phyloP scores from a whole-genome alignment of 2,888 invertebrate species.

The Dasypolia templi region DNA sequence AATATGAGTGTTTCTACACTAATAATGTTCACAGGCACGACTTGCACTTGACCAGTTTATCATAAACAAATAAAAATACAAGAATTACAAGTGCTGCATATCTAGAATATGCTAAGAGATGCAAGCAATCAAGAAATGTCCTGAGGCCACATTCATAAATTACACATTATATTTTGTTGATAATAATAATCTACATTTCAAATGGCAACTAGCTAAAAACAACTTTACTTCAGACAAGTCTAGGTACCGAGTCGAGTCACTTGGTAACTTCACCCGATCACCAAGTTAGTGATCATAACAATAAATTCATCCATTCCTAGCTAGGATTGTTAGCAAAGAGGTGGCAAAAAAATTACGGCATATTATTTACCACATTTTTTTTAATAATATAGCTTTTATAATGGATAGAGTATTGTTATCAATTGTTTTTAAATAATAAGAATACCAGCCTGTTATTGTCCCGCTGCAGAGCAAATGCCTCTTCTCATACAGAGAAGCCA shows the following conservation, averaged over 20 bases:
- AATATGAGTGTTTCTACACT: no score
- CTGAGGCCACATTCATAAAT: constrained; percentile 33
- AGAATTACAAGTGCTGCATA: not conserved
- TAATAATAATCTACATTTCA: constrained; percentile 35
- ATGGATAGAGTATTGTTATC: not conserved
- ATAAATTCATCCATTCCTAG: no score
- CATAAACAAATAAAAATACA: constrained; percentile 21
- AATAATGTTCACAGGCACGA: no score
- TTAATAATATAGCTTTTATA: no score
- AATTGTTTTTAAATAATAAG: no score
- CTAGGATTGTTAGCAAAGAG: no score
- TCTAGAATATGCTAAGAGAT: constrained; percentile 35
- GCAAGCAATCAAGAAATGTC: constrained; percentile 32
- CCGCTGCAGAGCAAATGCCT: no score
- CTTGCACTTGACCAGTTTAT: constrained; percentile 1
- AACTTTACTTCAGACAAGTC: constrained; percentile 3
- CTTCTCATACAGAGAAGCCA: no score
- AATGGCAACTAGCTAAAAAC: constrained; percentile 32
- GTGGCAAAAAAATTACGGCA: no score
- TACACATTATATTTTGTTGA: constrained; percentile 29
- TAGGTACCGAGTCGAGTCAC: not conserved
- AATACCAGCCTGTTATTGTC: no score
- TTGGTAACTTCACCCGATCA: not conserved
- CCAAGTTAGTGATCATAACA: not conserved
- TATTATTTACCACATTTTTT: no score